Conservation (phyloP, 2,797 vertebrate genomes). For the Lates japonicus region DNA sequence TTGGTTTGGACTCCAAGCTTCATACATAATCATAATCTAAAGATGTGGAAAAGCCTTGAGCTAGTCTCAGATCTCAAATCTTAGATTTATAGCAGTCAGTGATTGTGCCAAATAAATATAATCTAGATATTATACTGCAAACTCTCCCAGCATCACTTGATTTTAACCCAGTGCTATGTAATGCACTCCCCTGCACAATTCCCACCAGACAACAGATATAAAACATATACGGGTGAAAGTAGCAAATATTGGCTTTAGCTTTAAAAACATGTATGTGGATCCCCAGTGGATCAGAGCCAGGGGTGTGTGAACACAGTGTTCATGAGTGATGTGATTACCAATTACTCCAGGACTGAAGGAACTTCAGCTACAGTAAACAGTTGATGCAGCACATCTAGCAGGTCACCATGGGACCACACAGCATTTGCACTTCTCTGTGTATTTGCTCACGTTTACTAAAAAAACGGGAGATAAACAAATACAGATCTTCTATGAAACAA, state of each 20-base stretch:
- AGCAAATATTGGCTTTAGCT: slow-evolving; percentile 9
- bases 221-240: not conserved
- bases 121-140: not conserved
- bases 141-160: not conserved
- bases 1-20: not conserved
- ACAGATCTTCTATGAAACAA: slow-evolving; percentile 15
- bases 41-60: not conserved
- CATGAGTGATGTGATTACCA: slow-evolving; percentile 5
- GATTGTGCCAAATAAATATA: slow-evolving; percentile 9
- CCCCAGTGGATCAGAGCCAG: not conserved
- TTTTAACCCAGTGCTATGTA: not conserved
- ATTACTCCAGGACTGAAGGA: slow-evolving; percentile 4
- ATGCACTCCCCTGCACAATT: not conserved
- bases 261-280: not conserved
- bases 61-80: not conserved
- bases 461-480: slow-evolving; percentile 18
- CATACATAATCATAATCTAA: slow-evolving; percentile 1
- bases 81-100: not conserved
- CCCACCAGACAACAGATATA: not conserved
- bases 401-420: slow-evolving; percentile 1
- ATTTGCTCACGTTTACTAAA: slow-evolving; percentile 22
- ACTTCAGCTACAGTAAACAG: slow-evolving; percentile 16
- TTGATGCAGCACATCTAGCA: slow-evolving; percentile 13
- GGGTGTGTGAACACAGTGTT: not conserved
- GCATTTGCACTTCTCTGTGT: slow-evolving; percentile 1